A percentile compares a stretch with the other conserved stretches of the same genome.
phyloP scores from a whole-genome alignment of 2,113 vertebrate species.

The Ailurus styani region DNA sequence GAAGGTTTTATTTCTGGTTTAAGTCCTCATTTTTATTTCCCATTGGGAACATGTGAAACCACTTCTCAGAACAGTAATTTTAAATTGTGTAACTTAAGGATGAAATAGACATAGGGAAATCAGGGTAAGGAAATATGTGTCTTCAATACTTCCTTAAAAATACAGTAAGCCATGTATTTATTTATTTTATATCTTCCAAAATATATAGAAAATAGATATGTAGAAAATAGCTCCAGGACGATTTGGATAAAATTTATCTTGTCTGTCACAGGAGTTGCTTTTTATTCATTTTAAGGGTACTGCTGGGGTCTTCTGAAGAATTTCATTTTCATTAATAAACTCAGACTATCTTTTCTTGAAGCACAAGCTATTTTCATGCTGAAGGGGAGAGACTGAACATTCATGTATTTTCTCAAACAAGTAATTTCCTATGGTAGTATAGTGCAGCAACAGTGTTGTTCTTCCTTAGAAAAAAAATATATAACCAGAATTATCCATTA shows the following conservation, averaged over 20 bases:
- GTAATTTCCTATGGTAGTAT: not conserved
- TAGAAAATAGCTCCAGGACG: slow-evolving; percentile 34
- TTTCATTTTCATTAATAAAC: slow-evolving; percentile 36
- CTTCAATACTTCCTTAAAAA: slow-evolving; percentile 19
- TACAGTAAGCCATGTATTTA: not conserved
- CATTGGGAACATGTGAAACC: slow-evolving; percentile 40
- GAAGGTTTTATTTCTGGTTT: slow-evolving; percentile 52
- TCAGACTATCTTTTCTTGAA: not conserved
- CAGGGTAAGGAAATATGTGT: not conserved
- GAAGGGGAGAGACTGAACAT: not conserved
- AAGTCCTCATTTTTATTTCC: slow-evolving; percentile 50
- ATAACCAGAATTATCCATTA: not conserved
- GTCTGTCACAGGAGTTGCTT: slow-evolving; percentile 35
- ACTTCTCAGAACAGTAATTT: slow-evolving; percentile 51
- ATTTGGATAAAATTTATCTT: slow-evolving; percentile 47
- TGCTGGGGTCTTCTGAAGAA: not conserved
- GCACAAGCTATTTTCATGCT: slow-evolving; percentile 13
- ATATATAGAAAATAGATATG: slow-evolving; percentile 14
- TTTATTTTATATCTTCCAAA: slow-evolving; percentile 34
- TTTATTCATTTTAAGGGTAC: slow-evolving; percentile 43
- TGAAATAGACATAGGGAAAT: not conserved
- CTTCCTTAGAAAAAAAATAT: not conserved
- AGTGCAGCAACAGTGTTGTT: fast-evolving
- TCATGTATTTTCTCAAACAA: not conserved
- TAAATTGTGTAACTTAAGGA: slow-evolving; percentile 60